Conservation (phyloP, 30 jellyfish, hydroid and myxozoan species). For the Cassiopea andromeda region DNA sequence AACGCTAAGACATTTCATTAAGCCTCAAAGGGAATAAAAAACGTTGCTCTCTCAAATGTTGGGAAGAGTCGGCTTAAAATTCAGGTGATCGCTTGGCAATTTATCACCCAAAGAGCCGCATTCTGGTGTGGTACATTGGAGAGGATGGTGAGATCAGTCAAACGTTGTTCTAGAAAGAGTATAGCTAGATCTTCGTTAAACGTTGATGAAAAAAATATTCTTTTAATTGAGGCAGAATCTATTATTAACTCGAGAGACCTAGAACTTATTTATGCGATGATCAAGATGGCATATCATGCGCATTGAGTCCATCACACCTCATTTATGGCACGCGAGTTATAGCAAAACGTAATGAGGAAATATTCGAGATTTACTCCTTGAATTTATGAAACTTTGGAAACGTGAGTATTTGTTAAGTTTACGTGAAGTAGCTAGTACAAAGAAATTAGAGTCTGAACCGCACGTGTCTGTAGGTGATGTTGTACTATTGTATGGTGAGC, state of each 20-base stretch:
- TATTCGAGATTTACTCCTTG: conserved; percentile 13
- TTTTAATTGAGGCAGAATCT: conserved; percentile 33
- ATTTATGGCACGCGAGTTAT: conserved; percentile 31
- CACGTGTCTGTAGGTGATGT: conserved; percentile 24
- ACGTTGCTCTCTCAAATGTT: conserved; percentile 7
- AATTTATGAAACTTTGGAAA: conserved; percentile 24
- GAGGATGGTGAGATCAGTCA: conserved; percentile 42
- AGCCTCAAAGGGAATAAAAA: conserved; percentile 43
- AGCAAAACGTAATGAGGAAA: background rate
- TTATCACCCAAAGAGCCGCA: conserved; percentile 38
- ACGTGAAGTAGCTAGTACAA: conserved; percentile 31
- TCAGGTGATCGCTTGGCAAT: conserved; percentile 16
- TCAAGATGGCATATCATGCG: conserved; percentile 43
- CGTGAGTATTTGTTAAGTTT: conserved; percentile 26
- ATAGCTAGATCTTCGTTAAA: conserved; percentile 49
- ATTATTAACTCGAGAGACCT: conserved; percentile 35
- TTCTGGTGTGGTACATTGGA: conserved; percentile 32
- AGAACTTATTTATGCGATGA: conserved; percentile 44
- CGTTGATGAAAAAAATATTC: conserved; percentile 27
- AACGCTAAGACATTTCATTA: conserved; percentile 50
- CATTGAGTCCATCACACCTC: conserved; percentile 45
- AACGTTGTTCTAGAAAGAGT: conserved; percentile 32
- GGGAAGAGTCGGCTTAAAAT: background rate
- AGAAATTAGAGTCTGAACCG: conserved; percentile 10
- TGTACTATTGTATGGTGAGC: conserved; percentile 21